Evolutionary conservation across 1,140 invertebrate species (phyloP).

Genomic region (Saxidomus purpurata): DNA sequence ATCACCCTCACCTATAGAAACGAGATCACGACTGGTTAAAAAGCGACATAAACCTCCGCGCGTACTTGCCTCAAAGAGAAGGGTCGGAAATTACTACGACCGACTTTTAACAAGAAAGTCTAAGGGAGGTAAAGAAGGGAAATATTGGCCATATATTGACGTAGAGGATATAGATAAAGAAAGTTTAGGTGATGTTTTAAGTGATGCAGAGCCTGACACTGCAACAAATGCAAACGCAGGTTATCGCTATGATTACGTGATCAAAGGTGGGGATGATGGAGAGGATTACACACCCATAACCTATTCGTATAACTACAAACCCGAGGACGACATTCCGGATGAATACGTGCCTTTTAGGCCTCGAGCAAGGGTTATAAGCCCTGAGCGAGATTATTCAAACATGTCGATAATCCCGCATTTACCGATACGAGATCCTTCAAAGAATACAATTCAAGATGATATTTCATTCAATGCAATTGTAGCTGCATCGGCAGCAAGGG

Average conservation of each 20-base stretch:
- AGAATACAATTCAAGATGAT: slow-evolving; percentile 61
- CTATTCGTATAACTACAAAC: slow-evolving; percentile 36
- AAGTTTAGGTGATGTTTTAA: slow-evolving; percentile 43
- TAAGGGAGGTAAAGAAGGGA: slow-evolving; percentile 30
- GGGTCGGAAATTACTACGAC: slow-evolving; percentile 61
- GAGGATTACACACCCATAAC: neutral
- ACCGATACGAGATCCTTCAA: slow-evolving; percentile 41
- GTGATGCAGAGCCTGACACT: slow-evolving; percentile 30
- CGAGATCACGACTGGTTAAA: slow-evolving; percentile 26
- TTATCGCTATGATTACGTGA: neutral
- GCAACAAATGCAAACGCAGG: neutral
- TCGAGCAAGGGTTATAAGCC: slow-evolving; percentile 23
- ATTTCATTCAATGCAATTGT: slow-evolving; percentile 72
- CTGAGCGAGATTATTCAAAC: slow-evolving; percentile 58
- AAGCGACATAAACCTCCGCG: slow-evolving; percentile 58
- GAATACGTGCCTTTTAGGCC: slow-evolving; percentile 67
- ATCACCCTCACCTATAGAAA: slow-evolving; percentile 20
- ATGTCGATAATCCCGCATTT: slow-evolving; percentile 56
- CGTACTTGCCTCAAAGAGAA: slow-evolving; percentile 43
- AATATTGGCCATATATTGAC: slow-evolving; percentile 66
- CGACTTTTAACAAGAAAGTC: slow-evolving; percentile 41
- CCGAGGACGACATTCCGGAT: slow-evolving; percentile 55
- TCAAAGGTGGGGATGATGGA: neutral
- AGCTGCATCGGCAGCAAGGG: slow-evolving; percentile 68
- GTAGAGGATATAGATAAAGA: slow-evolving; percentile 63